Conservation (phyloP, 2,113 vertebrate genomes). For the Pangasianodon gigas region DNA sequence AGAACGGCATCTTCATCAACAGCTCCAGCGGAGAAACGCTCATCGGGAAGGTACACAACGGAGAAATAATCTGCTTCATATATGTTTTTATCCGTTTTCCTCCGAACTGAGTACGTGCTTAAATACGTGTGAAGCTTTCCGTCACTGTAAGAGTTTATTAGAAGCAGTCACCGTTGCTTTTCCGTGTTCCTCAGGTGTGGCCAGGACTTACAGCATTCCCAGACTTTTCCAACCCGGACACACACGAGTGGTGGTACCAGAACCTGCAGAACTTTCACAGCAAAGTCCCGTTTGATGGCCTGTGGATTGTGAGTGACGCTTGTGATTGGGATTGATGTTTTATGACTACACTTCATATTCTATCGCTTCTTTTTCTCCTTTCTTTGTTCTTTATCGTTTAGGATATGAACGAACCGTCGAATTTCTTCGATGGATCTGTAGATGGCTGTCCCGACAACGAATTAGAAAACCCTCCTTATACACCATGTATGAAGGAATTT, state of each 20-base stretch:
- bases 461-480: slow-evolving; percentile 82
- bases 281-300: slow-evolving; percentile 79
- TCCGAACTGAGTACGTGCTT: neutral
- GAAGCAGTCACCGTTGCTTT: neutral
- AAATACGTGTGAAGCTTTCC: neutral
- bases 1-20: slow-evolving; percentile 81
- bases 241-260: slow-evolving; percentile 85
- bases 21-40: slow-evolving; percentile 75
- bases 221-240: slow-evolving; percentile 80
- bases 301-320: slow-evolving; percentile 71
- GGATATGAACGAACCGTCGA: slow-evolving; percentile 92
- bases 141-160: neutral
- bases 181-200: slow-evolving; percentile 79
- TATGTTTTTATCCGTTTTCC: neutral
- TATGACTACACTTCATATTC: neutral
- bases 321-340: no score
- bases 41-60: slow-evolving; percentile 78
- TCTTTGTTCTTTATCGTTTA: slow-evolving; percentile 46
- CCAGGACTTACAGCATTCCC: slow-evolving; percentile 84
- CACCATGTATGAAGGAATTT: slow-evolving; percentile 68
- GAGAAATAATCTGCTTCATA: neutral
- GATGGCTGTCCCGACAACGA: slow-evolving; percentile 76
- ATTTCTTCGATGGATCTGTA: slow-evolving; percentile 84
- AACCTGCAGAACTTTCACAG: slow-evolving; percentile 78
- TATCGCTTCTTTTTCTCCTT: neutral